Evolutionary conservation across 2,888 invertebrate genomes (phyloP), one percentile per base, ranked within the genome.

Genomic region (Plusia festucae): DNA sequence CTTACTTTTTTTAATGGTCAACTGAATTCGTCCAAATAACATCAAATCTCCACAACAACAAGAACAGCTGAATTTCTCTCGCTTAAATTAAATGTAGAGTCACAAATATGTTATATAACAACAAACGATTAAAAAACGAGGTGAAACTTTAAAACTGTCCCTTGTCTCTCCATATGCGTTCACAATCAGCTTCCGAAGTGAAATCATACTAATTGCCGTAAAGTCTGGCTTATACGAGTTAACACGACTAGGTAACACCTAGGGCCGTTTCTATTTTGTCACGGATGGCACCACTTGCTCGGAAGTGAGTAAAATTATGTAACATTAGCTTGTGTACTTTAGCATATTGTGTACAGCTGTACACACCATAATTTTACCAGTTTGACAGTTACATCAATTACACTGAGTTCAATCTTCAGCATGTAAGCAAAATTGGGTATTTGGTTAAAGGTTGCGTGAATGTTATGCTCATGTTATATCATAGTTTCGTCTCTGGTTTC

Each of bases 401-500:
- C 11, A n/a, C 24, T 1, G 7, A 55, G 13, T 53, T 46, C 8
- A 34, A 55, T 44, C n/a, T 55, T 7, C 11, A n/a, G 11, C 40
- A 55, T n/a, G n/a, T 55, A 40, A 15, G 11, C 22, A 22, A 16
- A 44, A 27, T 16, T 56, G 18, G 16, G 24, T 1, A 27, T 20
- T 49, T 49, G 46, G 46, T 18, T 13, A 20, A 49, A 16, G 11
- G 20, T 34, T 40, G 16, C 11, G 13, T 27, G 13, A 30, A 44
- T 5, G n/a, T 52, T 52, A 27, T 49, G 9, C 16, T 16, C 8
- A 22, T 20, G 53, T 54, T 63, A 64, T 32, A 24, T 58, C 40
- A 53, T 18, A 63, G 32, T 16, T n/a, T n/a, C n/a, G n/a, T n/a
- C n/a, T n/a, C n/a, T n/a, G n/a, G 59, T 66, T 65, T 65, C 54